Conservation (phyloP, 2,797 vertebrate genomes). For the Micromesistius poutassou region DNA sequence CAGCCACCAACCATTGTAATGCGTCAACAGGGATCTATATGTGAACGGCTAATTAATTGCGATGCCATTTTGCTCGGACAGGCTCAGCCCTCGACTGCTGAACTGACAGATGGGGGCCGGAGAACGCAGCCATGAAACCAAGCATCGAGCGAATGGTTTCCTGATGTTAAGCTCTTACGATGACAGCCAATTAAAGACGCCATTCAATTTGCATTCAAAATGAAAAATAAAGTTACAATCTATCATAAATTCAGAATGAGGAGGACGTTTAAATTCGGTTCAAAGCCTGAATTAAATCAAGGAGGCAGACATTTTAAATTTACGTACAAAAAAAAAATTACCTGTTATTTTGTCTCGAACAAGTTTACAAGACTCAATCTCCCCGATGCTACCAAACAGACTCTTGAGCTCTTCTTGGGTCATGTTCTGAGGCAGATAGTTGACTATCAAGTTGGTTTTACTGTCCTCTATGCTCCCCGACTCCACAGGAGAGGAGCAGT, state of each 20-base stretch:
- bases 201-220: background rate
- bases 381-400: conserved; percentile 96
- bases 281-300: background rate
- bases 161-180: background rate
- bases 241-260: background rate
- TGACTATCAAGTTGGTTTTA: conserved; percentile 99
- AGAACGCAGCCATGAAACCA: background rate
- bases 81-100: background rate
- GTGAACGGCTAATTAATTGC: background rate
- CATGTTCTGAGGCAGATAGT: conserved; percentile 99
- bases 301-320: background rate
- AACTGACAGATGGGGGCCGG: too few relatives aligned
- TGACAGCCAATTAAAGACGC: background rate
- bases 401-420: conserved; percentile 98
- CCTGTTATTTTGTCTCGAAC: conserved; percentile 99
- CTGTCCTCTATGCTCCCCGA: conserved; percentile 94
- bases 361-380: conserved; percentile 98
- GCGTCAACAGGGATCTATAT: background rate
- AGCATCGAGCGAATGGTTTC: background rate
- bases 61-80: background rate
- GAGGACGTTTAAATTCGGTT: background rate
- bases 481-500: conserved; percentile 92
- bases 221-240: background rate
- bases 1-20: background rate
- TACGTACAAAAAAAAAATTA: conserved; percentile 50